phyloP scores from a whole-genome alignment of 1,140 invertebrate genomes.

The Drosophila persimilis region DNA sequence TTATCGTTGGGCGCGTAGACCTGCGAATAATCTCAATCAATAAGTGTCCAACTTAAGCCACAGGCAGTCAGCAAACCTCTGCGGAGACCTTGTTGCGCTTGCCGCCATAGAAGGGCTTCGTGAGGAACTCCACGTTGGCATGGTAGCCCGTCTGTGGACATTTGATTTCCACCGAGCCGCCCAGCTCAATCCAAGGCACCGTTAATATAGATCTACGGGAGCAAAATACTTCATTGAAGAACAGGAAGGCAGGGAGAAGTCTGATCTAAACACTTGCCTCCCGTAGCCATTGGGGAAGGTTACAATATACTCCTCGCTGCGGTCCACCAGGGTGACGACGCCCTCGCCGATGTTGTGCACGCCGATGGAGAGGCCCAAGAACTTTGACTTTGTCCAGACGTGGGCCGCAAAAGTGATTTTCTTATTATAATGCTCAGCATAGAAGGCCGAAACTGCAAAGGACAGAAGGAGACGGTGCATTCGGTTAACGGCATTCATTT shows the following conservation, averaged over 20 bases:
- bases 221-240: too few species aligned
- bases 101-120: constrained; percentile 98
- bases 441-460: constrained; percentile 95
- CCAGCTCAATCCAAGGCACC: constrained; percentile 98
- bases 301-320: constrained; percentile 95
- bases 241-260: constrained; percentile 16
- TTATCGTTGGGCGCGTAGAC: constrained; percentile 90
- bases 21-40: constrained; percentile 45
- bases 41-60: background rate
- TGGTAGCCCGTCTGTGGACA: constrained; percentile 95
- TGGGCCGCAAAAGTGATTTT: constrained; percentile 95
- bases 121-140: constrained; percentile 95
- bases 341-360: constrained; percentile 94
- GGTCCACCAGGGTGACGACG: constrained; percentile 90
- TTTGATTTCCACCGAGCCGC: constrained; percentile 93
- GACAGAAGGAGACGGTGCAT: background rate
- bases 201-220: constrained; percentile 93
- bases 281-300: constrained; percentile 98
- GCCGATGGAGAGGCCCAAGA: constrained; percentile 96
- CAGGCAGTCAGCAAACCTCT: constrained; percentile 85
- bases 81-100: constrained; percentile 95
- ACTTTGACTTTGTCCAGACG: constrained; percentile 99
- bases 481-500: too few species aligned
- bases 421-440: constrained; percentile 96
- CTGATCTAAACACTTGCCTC: constrained; percentile 84